A percentile compares a stretch with the other conserved stretches of the same genome.
Evolutionary conservation across 2,797 vertebrate genomes (phyloP).

Genomic region (Gambusia yucatana): DNA sequence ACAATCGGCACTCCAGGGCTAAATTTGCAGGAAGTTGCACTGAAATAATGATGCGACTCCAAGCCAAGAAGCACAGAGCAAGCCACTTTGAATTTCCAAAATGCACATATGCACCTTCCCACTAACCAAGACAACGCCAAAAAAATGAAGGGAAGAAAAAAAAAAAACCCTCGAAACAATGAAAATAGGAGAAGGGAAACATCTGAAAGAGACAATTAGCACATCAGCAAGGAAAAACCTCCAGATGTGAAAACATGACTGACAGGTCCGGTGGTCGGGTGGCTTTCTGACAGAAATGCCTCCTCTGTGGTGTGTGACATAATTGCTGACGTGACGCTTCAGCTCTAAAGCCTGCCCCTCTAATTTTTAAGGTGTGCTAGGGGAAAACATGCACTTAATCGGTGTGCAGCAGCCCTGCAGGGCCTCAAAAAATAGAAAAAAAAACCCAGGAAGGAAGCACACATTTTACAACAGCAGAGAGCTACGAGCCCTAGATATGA

Average conservation of each 20-base stretch:
- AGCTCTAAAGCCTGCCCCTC: constrained; percentile 52
- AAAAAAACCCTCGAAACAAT: constrained; percentile 30
- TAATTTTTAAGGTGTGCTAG: constrained; percentile 62
- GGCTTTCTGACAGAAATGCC: constrained; percentile 56
- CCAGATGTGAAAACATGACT: constrained; percentile 35
- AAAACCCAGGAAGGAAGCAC: constrained; percentile 25
- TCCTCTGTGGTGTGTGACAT: constrained; percentile 50
- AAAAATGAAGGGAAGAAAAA: constrained; percentile 16
- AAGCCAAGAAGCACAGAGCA: constrained; percentile 47
- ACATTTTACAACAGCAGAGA: background rate
- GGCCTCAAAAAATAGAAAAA: constrained; percentile 7
- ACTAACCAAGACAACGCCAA: constrained; percentile 28
- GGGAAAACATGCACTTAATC: constrained; percentile 57
- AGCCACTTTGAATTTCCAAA: constrained; percentile 53
- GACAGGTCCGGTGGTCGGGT: constrained; percentile 37
- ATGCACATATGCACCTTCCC: constrained; percentile 47
- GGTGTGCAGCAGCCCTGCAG: constrained; percentile 27
- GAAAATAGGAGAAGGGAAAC: constrained; percentile 46
- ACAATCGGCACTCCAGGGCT: constrained; percentile 41
- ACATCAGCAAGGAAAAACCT: constrained; percentile 14
- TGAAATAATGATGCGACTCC: constrained; percentile 61
- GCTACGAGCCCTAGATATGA: constrained; percentile 21
- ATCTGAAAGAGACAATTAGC: constrained; percentile 58
- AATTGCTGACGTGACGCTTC: constrained; percentile 72
- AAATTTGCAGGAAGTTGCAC: constrained; percentile 57